Base-by-base conservation (phyloP, 2,888 invertebrate genomes). In the Blastobasis adustella region DNA sequence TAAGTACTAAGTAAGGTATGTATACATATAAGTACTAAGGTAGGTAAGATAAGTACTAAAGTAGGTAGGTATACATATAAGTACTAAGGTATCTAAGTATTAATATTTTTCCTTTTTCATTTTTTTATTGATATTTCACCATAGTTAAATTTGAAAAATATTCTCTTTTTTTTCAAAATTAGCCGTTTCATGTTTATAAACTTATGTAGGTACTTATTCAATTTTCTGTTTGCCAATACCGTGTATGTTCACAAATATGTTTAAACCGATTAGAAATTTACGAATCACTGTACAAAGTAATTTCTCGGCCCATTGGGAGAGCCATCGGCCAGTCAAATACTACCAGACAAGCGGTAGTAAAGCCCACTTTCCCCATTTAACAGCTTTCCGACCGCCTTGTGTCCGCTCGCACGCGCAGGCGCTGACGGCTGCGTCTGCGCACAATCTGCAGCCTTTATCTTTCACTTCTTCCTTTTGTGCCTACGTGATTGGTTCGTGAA, bases 391-490 rank as follows among this genome's bases (percentile, higher is more conserved):
- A 51, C 36, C 43, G 8, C 5, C 6, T 23, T 10, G 5, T 38
- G 36, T n/a, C 39, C 40, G 23, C 7, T 37, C 41, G 37, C 47
- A 37, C 45, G 46, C 9, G 37, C 5, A 10, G 4, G 45, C 58
- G 37, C 48, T 57, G 61, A 61, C 60, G 58, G 52, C 53, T 60
- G 58, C 56, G 60, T 57, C 38, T 6, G 37, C 46, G 45, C 42
- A 36, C 23, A 23, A 23, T 23, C 23, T 23, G 23, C 38, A 46
- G 36, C 36, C 37, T 37, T 37, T 46, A 37, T n/a, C 46, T 7
- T 46, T 38, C n/a, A 37, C 46, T n/a, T 40, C 44, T 44, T 44
- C 49, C 39, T 48, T 49, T 41, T 7, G n/a, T 41, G n/a, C 36
- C 9, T 10, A 45, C 10, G 36, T 45, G 42, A 38, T 45, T 49